Conservation (phyloP, 1,140 invertebrate species). For the Geopemphigus sp. region DNA sequence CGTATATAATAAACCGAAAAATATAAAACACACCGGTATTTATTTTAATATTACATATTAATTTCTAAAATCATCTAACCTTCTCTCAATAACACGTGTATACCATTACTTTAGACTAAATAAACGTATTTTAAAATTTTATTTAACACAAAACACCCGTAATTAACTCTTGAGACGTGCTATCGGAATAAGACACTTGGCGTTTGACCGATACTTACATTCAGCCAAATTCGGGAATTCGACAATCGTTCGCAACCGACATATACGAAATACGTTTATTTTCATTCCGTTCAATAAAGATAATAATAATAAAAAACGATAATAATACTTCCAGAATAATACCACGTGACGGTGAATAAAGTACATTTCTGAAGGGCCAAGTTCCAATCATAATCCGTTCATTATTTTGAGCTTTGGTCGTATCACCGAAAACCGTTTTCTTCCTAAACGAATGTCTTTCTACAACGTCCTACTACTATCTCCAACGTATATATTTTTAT, state of each 20-base stretch:
- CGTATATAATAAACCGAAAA: no score
- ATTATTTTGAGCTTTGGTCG: conserved; percentile 32
- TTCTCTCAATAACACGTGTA: no score
- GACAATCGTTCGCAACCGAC: not conserved
- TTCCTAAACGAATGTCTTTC: conserved; percentile 21
- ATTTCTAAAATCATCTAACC: no score
- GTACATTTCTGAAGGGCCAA: not conserved
- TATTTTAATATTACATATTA: no score
- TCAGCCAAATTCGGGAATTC: not conserved
- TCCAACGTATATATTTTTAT: conserved; percentile 10
- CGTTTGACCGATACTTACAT: no score
- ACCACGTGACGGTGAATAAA: conserved; percentile 11
- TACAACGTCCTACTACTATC: not conserved
- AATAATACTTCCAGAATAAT: conserved; percentile 15
- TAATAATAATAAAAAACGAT: not conserved
- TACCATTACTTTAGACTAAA: no score
- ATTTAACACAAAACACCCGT: no score
- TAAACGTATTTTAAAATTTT: no score
- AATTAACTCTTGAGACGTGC: no score
- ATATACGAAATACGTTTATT: conserved; percentile 29
- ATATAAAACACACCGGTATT: no score
- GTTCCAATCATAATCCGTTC: conserved; percentile 40
- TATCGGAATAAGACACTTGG: no score
- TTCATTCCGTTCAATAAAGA: not conserved
- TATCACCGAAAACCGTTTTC: conserved; percentile 32